A percentile compares a stretch with the other conserved stretches of the same genome.
These are phyloP conservation scores for Scytalopus superciliaris DNA, from an alignment of 2,113 vertebrate species.

Conservation along the genomic window DNA sequence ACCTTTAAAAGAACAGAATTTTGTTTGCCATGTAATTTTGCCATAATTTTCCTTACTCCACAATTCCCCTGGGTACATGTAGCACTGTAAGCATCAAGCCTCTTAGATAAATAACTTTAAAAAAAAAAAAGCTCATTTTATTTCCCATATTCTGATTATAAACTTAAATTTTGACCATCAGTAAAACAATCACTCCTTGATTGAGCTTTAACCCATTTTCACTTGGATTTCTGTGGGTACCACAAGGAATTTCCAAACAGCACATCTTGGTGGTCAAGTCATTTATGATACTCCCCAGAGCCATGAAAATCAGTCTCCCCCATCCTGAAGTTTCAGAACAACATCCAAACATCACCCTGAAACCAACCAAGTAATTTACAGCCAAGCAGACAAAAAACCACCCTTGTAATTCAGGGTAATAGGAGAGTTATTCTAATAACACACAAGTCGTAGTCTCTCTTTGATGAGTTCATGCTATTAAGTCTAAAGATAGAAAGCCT, in stretches of 20 bases:
- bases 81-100: not conserved
- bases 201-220: not conserved
- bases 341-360: not conserved
- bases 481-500: slow-evolving; percentile 21
- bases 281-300: not conserved
- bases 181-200: not conserved
- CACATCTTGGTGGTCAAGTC: not conserved
- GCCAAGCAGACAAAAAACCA: not conserved
- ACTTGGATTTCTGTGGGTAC: not conserved
- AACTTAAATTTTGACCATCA: not conserved
- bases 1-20: not conserved
- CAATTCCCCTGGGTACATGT: not conserved
- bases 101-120: not conserved
- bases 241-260: not conserved
- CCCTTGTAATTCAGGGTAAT: not conserved
- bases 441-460: not conserved
- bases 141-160: not conserved
- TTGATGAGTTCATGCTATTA: not conserved
- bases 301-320: not conserved
- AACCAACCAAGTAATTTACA: not conserved
- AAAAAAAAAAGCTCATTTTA: not conserved
- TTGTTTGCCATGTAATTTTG: not conserved
- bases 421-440: not conserved
- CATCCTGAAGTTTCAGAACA: not conserved
- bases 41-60: not conserved